phyloP scores from a whole-genome alignment of 2,888 invertebrate genomes.

The Macropis europaea region DNA sequence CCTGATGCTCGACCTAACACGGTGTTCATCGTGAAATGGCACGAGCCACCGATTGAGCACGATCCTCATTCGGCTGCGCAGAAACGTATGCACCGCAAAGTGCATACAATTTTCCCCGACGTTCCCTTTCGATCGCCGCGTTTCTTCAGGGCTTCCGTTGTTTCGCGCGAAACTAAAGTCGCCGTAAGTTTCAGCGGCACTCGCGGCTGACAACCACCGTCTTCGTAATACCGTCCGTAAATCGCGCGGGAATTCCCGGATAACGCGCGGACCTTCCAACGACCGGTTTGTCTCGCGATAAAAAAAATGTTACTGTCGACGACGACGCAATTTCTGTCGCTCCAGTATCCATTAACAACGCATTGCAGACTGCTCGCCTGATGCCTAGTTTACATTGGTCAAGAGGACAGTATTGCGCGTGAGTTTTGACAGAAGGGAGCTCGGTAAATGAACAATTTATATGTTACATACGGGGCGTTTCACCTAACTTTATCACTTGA shows the following conservation, averaged over 20 bases:
- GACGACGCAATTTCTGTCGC: slow-evolving; percentile 30
- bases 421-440: too few relatives aligned
- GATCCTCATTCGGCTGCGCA: slow-evolving; percentile 30
- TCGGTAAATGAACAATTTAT: too few relatives aligned
- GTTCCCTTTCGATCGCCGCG: background rate
- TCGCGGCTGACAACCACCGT: background rate
- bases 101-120: slow-evolving; percentile 10
- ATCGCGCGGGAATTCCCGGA: slow-evolving; percentile 17
- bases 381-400: too few relatives aligned
- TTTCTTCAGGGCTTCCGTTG: slow-evolving; percentile 7
- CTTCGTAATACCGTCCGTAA: slow-evolving; percentile 22
- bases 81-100: slow-evolving; percentile 23
- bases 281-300: background rate
- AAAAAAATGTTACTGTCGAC: slow-evolving; percentile 37
- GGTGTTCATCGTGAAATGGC: slow-evolving; percentile 51
- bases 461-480: too few relatives aligned
- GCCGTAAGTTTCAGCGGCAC: background rate
- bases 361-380: too few relatives aligned
- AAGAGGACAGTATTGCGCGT: too few relatives aligned
- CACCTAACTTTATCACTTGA: too few relatives aligned
- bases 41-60: slow-evolving; percentile 29
- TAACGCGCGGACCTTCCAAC: slow-evolving; percentile 7
- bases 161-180: background rate
- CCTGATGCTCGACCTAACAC: slow-evolving; percentile 25
- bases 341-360: slow-evolving; percentile 25